These are phyloP conservation scores for Protonemura montana DNA, from an alignment of 2,888 invertebrate genomes.

Conservation along the genomic window DNA sequence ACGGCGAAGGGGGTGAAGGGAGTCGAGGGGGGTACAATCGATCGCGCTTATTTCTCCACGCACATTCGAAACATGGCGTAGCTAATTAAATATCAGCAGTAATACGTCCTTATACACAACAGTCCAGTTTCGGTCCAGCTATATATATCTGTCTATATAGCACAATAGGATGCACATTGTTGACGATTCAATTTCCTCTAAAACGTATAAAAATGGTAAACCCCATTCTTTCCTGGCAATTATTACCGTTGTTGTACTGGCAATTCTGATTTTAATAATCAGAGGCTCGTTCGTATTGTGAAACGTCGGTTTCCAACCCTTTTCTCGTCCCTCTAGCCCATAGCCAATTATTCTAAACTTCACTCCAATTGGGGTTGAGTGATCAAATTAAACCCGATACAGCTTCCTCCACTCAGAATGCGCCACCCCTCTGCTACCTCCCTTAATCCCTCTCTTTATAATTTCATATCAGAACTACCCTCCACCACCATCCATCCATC, in stretches of 20 bases:
- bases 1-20: background rate
- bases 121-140: background rate
- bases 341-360: constrained; percentile 31
- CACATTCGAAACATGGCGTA: background rate
- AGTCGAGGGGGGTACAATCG: background rate
- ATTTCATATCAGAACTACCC: constrained; percentile 26
- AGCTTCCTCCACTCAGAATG: constrained; percentile 22
- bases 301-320: constrained; percentile 1
- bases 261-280: background rate
- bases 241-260: background rate
- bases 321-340: background rate
- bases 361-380: constrained; percentile 32
- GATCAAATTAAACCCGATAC: constrained; percentile 31
- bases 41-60: background rate
- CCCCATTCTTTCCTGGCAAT: background rate
- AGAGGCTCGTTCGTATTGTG: background rate
- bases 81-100: background rate
- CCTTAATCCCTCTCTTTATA: constrained; percentile 32
- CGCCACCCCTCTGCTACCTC: constrained; percentile 14
- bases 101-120: background rate
- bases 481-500: background rate
- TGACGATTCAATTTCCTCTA: background rate
- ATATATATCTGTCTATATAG: background rate
- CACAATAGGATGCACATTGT: background rate
- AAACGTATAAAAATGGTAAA: background rate